Conservation (phyloP, 2,888 invertebrate genomes). For the Tachina lurida region DNA sequence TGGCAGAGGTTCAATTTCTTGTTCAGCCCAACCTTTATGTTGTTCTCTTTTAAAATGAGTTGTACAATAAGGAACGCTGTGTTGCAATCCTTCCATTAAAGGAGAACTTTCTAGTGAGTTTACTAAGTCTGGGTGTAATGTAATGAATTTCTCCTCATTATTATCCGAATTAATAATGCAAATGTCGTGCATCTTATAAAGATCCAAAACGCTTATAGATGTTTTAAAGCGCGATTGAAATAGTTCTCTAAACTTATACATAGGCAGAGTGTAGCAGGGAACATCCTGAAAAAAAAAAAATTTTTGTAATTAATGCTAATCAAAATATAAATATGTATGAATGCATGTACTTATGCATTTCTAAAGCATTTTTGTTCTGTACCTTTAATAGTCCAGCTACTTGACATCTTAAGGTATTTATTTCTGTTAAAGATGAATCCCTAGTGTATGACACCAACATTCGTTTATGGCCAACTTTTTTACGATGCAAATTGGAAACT, state of each 20-base stretch:
- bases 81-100: constrained; percentile 83
- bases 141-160: constrained; percentile 88
- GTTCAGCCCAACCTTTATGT: constrained; percentile 90
- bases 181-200: constrained; percentile 89
- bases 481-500: constrained; percentile 91
- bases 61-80: constrained; percentile 86
- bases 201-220: constrained; percentile 87
- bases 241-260: constrained; percentile 92
- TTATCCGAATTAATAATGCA: constrained; percentile 89
- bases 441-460: constrained; percentile 89
- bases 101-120: constrained; percentile 84
- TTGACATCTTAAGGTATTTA: constrained; percentile 87
- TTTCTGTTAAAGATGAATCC: constrained; percentile 85
- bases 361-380: constrained; percentile 55
- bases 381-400: constrained; percentile 87
- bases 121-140: constrained; percentile 86
- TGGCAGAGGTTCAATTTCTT: constrained; percentile 87
- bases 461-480: constrained; percentile 90
- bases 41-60: constrained; percentile 85
- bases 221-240: constrained; percentile 91
- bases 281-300: constrained; percentile 85
- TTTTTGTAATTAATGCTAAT: not conserved
- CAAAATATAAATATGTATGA: not conserved
- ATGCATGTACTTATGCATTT: too few relatives aligned
- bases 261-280: constrained; percentile 88